Base-by-base conservation (phyloP, 2,888 invertebrate genomes). In the Formica aserva region DNA sequence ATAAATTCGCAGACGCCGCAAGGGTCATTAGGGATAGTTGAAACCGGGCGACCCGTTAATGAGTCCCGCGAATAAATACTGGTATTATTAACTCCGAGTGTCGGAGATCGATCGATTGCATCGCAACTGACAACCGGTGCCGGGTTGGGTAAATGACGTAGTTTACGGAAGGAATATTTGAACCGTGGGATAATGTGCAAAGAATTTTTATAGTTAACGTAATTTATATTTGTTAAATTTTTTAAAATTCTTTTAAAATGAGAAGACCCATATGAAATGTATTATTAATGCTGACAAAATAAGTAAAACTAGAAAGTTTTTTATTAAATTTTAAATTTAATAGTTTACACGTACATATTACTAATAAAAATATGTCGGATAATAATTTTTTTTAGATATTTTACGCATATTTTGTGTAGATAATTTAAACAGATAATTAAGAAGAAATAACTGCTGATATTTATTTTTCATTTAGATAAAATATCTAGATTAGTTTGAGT, bases 71-170 rank as follows among this genome's bases (percentile, higher is more conserved):
- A 85, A 65, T 69, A 76, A 85, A n/a, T 71, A 55, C 29, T 35
- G 62, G 22, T 77, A 71, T 75, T 62, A 84, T 85, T 84, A 84
- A 85, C n/a, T 57, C 48, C 66, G 38, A 52, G 67, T 74, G 62
- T 60, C 67, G 67, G 22, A 57, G 81, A 81, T 76, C 84, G 82
- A 84, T 82, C 41, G 66, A 15, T 32, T 38, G 35, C 29, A 67
- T 22, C 60, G 62, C 48, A 75, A 69, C 41, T 63, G 29, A 75
- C 81, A 67, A 22, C 67, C 18, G 13, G 15, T 13, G 52, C 6
- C 65, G 35, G 48, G 13, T 55, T 67, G 22, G 9, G 15, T 22
- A 22, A 63, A 22, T 22, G 32, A 48, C 15, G 18, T 48, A 63
- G 32, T 57, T 77, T 67, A 38, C 11, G 3, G 66, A 2, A 41